Percentiles rank a stretch among this genome's conserved stretches.
These are phyloP conservation scores for Tinea pellionella DNA, from an alignment of 2,888 invertebrate species.

Conservation along the genomic window DNA sequence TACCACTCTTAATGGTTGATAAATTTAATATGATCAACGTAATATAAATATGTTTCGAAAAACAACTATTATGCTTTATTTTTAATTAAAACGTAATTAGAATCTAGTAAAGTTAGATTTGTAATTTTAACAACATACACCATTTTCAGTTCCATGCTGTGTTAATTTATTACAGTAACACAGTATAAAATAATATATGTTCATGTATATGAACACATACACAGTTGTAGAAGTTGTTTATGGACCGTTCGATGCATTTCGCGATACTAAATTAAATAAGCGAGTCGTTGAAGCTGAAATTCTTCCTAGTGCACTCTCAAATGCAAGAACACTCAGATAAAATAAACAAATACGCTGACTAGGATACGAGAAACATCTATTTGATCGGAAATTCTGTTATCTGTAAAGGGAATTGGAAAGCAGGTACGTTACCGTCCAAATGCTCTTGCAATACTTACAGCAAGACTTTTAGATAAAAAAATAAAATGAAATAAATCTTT, in stretches of 20 bases:
- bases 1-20: no score
- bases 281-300: not conserved
- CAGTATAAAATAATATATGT: not conserved
- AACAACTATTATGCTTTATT: no score
- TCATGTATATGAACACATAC: no score
- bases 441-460: not conserved
- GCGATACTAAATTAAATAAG: conserved; percentile 25
- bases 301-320: not conserved
- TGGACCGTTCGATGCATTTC: conserved; percentile 23
- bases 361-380: conserved; percentile 33
- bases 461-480: conserved; percentile 7
- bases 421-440: conserved; percentile 15
- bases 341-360: conserved; percentile 15
- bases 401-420: conserved; percentile 56
- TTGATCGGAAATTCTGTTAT: conserved; percentile 61
- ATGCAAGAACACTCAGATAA: not conserved
- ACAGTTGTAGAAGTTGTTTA: not conserved
- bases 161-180: not conserved
- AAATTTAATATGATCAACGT: no score
- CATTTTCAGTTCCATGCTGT: not conserved
- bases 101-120: not conserved
- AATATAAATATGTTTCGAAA: no score
- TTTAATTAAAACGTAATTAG: not conserved
- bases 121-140: not conserved
- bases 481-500: no score